Evolutionary conservation across 92 coral and sea anemone species (phyloP).

Genomic region (Porites divaricata): DNA sequence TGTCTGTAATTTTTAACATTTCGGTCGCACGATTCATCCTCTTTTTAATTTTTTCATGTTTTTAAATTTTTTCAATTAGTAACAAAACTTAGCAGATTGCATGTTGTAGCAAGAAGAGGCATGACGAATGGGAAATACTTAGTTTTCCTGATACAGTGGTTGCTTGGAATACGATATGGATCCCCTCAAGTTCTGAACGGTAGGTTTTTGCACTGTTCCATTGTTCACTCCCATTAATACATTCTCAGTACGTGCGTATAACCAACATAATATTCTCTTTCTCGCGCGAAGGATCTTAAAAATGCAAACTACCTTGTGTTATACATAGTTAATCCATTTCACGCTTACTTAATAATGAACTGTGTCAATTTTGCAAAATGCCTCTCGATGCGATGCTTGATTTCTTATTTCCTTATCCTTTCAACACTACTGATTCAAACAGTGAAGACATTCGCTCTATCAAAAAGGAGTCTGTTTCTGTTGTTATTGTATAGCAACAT

Average conservation of each 20-base stretch:
- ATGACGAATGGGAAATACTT: background rate
- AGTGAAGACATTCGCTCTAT: background rate
- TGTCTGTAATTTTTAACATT: too few relatives aligned
- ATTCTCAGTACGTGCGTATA: too few relatives aligned
- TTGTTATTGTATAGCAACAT: too few relatives aligned
- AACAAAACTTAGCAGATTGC: background rate
- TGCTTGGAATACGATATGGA: background rate
- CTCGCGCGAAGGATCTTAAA: too few relatives aligned
- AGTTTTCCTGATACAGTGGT: background rate
- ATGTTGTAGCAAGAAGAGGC: background rate
- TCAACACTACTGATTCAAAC: background rate
- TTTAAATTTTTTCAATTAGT: background rate
- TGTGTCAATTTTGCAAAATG: background rate
- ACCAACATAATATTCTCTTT: background rate
- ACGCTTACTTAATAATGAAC: background rate
- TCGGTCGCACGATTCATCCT: background rate
- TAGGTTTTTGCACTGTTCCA: background rate
- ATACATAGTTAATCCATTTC: background rate
- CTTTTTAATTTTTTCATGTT: background rate
- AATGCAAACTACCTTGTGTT: background rate
- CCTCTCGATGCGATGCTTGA: background rate
- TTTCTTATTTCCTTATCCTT: background rate
- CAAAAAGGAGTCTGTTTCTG: background rate
- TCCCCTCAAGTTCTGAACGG: slow-evolving; percentile 4
- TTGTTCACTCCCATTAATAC: background rate